These are phyloP conservation scores for Agonopterix arenella DNA, from an alignment of 2,888 invertebrate genomes.

Conservation along the genomic window DNA sequence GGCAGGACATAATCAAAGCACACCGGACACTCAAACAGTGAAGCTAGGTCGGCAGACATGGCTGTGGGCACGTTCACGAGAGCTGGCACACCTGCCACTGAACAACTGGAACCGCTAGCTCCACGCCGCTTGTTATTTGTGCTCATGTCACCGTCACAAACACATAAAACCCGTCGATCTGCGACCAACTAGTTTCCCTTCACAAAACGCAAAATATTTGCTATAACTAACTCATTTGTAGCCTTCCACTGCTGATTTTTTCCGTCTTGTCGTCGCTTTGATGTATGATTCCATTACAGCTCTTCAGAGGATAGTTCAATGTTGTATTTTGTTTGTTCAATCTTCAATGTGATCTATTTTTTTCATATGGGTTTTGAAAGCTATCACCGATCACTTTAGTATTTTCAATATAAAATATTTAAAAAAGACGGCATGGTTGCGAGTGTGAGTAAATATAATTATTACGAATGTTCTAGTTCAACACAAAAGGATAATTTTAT, in stretches of 20 bases:
- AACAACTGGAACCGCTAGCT: slow-evolving; percentile 74
- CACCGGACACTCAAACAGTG: slow-evolving; percentile 96
- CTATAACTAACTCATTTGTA: slow-evolving; percentile 52
- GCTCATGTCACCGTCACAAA: slow-evolving; percentile 75
- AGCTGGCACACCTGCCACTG: slow-evolving; percentile 69
- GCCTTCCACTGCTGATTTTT: slow-evolving; percentile 58
- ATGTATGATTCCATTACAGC: slow-evolving; percentile 67
- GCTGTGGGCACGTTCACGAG: slow-evolving; percentile 78
- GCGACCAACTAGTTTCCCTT: slow-evolving; percentile 41
- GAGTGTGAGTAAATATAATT: slow-evolving; percentile 20
- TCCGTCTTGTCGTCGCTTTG: slow-evolving; percentile 50
- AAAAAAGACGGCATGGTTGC: neutral
- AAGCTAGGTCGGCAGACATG: slow-evolving; percentile 91
- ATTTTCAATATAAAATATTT: neutral
- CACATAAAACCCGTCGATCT: slow-evolving; percentile 55
- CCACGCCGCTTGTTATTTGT: slow-evolving; percentile 74
- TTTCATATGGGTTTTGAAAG: slow-evolving; percentile 24
- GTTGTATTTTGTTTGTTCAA: slow-evolving; percentile 29
- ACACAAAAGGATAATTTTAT: slow-evolving; percentile 39
- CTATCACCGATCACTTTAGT: slow-evolving; percentile 16
- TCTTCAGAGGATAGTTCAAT: slow-evolving; percentile 33
- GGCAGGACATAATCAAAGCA: slow-evolving; percentile 99
- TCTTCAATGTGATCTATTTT: slow-evolving; percentile 23
- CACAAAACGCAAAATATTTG: slow-evolving; percentile 15
- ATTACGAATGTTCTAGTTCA: slow-evolving; percentile 43